These are phyloP conservation scores for Paralichthys olivaceus DNA, from an alignment of 2,113 vertebrate species.

Conservation along the genomic window DNA sequence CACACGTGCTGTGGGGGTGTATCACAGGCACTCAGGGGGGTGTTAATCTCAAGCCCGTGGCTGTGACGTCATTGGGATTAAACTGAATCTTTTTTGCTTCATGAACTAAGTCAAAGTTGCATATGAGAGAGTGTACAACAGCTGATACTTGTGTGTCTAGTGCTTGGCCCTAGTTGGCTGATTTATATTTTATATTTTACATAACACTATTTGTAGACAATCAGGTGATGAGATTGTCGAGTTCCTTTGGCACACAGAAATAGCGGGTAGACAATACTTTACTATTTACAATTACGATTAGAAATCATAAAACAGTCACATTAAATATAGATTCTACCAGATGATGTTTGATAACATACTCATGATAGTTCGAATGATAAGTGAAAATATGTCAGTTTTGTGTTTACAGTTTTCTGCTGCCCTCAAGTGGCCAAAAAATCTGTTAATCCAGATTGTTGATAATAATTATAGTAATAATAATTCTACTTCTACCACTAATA, in stretches of 20 bases:
- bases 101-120: conserved; percentile 25
- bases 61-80: conserved; percentile 63
- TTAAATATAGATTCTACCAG: too few species aligned
- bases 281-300: too few species aligned
- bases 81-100: conserved; percentile 31
- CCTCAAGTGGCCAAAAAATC: neutral
- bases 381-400: neutral
- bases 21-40: conserved; percentile 14
- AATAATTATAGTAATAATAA: too few species aligned
- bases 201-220: too few species aligned
- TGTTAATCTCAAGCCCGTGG: conserved; percentile 65
- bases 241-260: too few species aligned
- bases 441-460: neutral
- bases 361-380: too few species aligned
- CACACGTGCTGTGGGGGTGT: conserved; percentile 19
- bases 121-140: conserved; percentile 17
- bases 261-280: too few species aligned
- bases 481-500: too few species aligned
- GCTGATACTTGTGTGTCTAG: neutral
- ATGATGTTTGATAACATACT: too few species aligned
- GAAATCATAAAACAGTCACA: too few species aligned
- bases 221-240: too few species aligned
- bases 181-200: too few species aligned
- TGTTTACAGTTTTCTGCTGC: neutral
- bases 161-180: neutral